phyloP scores from a whole-genome alignment of 53 echinoderm and acorn worm genomes.

The Zoroaster sp. region DNA sequence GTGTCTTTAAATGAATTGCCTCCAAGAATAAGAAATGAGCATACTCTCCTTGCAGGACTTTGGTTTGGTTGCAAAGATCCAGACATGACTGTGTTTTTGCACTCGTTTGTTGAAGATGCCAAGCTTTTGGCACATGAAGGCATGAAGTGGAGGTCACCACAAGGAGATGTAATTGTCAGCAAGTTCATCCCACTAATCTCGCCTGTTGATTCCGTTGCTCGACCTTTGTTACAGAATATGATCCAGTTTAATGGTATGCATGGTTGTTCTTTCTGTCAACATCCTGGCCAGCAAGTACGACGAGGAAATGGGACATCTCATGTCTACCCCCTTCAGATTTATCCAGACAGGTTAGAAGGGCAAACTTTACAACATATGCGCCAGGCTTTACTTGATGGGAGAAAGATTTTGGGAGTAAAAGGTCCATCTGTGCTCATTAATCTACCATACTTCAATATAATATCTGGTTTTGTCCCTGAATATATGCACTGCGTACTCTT shows the following conservation, averaged over 20 bases:
- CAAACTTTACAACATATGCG: not conserved
- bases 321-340: not conserved
- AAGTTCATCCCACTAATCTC: not conserved
- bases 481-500: constrained; percentile 9
- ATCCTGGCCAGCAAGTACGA: not conserved
- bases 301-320: not conserved
- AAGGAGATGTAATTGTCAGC: not conserved
- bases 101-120: constrained; percentile 26
- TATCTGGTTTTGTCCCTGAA: not conserved
- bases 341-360: not conserved
- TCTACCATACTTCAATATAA: not conserved
- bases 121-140: not conserved
- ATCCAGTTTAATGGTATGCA: not conserved
- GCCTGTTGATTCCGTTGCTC: not conserved
- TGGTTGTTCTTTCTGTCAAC: not conserved
- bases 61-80: not conserved
- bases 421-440: constrained; percentile 14
- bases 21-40: not conserved
- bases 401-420: not conserved
- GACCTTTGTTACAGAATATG: not conserved
- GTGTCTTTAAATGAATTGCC: constrained; percentile 2
- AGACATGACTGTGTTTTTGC: not conserved
- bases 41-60: constrained; percentile 14
- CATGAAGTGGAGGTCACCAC: not conserved
- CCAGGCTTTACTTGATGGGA: not conserved